Base-by-base conservation (phyloP, 2,113 vertebrate species). In the Alligator mississippiensis region DNA sequence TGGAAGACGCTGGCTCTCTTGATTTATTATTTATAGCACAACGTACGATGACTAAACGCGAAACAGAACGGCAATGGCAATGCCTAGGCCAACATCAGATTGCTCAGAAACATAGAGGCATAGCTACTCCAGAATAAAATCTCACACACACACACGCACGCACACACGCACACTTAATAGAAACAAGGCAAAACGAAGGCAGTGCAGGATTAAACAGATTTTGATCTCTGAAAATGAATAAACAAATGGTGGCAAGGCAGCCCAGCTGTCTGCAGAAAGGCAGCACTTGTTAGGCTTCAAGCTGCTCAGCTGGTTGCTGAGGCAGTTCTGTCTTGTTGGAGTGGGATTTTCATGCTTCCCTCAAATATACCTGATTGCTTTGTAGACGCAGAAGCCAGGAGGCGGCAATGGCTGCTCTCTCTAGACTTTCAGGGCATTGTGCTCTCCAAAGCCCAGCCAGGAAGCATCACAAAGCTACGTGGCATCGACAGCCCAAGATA, bases 11-110 rank as follows among this genome's bases (percentile, higher is more conserved):
- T 0, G 0, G 86, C 93, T 96, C 88, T 93, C 80, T 75, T 57
- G 82, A 96, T 96, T 75, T 90, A 96, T 97, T 96, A 96, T 97
- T 96, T 92, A 96, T 95, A 93, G 54, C 84, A 61, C 30, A 76
- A 57, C 59, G 70, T 79, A 93, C 92, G 93, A 54, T 88, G 89
- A 95, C 93, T 94, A 93, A 95, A 95, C 76, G 76, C 93, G 94
- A 80, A 94, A 80, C 93, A 94, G 88, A 66, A 80, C 5, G n/a
- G 82, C 1, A 1, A 94, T 91, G 89, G 64, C 88, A 93, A 27
- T 59, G 84, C 17, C 82, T 93, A 72, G 80, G 82, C 17, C 59
- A 34, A 6, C 8, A 60, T 85, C 91, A 89, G 78, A 80, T 89
- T 58, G 11, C 76, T 90, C 59, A 93, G 82, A 84, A 22, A 38